Percentiles rank a stretch among this genome's conserved stretches.
These are phyloP conservation scores for Enoplosus armatus DNA, from an alignment of 2,797 vertebrate genomes.

Conservation along the genomic window DNA sequence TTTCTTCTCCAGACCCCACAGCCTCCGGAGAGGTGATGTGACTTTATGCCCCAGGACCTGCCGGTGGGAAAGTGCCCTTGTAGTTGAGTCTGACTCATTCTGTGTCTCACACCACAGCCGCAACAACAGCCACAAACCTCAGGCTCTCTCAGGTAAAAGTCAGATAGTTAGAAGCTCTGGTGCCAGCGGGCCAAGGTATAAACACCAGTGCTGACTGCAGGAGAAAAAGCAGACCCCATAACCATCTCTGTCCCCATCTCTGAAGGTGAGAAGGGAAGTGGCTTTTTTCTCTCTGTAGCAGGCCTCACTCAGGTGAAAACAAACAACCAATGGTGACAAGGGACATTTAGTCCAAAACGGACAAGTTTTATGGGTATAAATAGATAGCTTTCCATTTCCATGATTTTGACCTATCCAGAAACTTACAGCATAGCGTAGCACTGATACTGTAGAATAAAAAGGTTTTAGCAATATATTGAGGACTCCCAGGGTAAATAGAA, in stretches of 20 bases:
- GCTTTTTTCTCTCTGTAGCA: constrained; percentile 22
- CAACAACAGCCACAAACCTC: constrained; percentile 61
- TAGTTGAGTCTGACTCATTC: constrained; percentile 70
- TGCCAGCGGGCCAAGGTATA: constrained; percentile 50
- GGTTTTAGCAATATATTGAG: neutral
- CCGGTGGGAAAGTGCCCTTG: constrained; percentile 69
- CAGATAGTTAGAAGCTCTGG: constrained; percentile 44
- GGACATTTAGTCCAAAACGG: neutral
- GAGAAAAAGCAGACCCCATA: constrained; percentile 39
- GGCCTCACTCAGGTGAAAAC: constrained; percentile 6
- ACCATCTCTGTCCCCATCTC: constrained; percentile 30
- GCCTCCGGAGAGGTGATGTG: constrained; percentile 52
- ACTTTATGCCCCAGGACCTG: constrained; percentile 63
- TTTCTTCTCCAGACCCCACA: constrained; percentile 42
- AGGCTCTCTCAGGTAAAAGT: constrained; percentile 55
- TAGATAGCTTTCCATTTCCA: neutral
- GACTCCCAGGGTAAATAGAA: neutral
- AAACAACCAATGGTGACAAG: constrained; percentile 25
- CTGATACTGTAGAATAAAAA: neutral
- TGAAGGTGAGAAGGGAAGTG: constrained; percentile 40
- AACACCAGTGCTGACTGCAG: constrained; percentile 49
- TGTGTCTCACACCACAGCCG: constrained; percentile 48
- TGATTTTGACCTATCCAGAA: neutral
- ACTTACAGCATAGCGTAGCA: neutral
- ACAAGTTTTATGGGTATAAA: neutral